Evolutionary conservation across 2,888 invertebrate genomes (phyloP).

Genomic region (Agrypnus murinus): DNA sequence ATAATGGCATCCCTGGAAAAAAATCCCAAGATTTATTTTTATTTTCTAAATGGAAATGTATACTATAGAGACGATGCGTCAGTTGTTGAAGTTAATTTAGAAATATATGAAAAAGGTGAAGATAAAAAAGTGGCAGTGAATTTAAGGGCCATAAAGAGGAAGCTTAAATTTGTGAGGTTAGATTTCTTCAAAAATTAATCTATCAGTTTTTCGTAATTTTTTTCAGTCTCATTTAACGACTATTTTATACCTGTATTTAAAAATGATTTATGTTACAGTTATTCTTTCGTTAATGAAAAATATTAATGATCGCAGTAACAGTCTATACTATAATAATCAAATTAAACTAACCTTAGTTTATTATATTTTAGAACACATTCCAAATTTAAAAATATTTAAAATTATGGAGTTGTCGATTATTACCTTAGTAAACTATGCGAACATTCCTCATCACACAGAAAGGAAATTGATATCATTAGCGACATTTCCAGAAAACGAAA

Average conservation of each 20-base stretch:
- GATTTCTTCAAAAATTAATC: not conserved
- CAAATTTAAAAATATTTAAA: not conserved
- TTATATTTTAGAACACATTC: too few relatives aligned
- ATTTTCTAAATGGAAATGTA: constrained; percentile 3
- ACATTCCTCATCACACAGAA: too few relatives aligned
- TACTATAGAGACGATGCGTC: too few relatives aligned
- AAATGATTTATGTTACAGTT: not conserved
- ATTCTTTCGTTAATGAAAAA: not conserved
- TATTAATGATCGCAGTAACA: too few relatives aligned
- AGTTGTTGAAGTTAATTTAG: too few relatives aligned
- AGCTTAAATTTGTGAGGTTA: not conserved
- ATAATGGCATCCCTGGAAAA: constrained; percentile 80
- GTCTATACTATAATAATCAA: too few relatives aligned
- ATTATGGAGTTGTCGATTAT: not conserved
- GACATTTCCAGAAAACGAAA: too few relatives aligned
- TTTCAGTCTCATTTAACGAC: not conserved
- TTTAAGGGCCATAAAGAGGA: too few relatives aligned
- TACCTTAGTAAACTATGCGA: not conserved
- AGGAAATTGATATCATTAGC: too few relatives aligned
- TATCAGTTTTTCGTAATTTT: not conserved
- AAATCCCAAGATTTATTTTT: constrained; percentile 13
- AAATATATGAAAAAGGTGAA: too few relatives aligned
- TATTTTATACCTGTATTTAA: not conserved
- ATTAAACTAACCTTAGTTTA: too few relatives aligned
- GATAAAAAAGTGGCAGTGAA: too few relatives aligned